Evolutionary conservation across 2,888 invertebrate genomes (phyloP).

Genomic region (Dicyrtoma fusca): DNA sequence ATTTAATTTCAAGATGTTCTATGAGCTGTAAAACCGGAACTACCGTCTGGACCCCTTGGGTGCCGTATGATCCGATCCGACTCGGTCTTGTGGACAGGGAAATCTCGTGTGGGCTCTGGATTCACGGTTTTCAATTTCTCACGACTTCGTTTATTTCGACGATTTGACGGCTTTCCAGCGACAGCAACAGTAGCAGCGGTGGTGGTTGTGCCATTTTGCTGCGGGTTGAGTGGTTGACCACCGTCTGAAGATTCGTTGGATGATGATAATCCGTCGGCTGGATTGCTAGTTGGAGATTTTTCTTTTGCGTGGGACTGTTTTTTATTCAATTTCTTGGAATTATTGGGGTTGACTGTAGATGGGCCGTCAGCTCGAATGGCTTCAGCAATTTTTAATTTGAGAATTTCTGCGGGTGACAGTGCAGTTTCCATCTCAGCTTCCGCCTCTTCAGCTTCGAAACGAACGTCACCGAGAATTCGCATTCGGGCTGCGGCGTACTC

Average conservation of each 20-base stretch:
- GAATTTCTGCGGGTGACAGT: conserved; percentile 47
- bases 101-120: conserved; percentile 41
- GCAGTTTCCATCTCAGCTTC: conserved; percentile 40
- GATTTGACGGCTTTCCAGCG: background rate
- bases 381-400: conserved; percentile 49
- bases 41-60: conserved; percentile 46
- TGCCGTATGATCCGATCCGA: conserved; percentile 44
- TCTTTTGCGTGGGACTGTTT: background rate
- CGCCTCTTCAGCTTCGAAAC: conserved; percentile 44
- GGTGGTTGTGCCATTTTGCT: background rate
- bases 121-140: conserved; percentile 43
- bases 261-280: too few species aligned
- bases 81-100: conserved; percentile 44
- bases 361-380: conserved; percentile 35
- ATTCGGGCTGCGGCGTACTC: conserved; percentile 91
- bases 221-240: too few species aligned
- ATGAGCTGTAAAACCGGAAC: conserved; percentile 35
- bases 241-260: too few species aligned
- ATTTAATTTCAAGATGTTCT: conserved; percentile 20
- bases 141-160: conserved; percentile 30
- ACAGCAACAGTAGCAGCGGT: background rate
- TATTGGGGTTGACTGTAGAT: background rate
- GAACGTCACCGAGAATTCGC: conserved; percentile 78
- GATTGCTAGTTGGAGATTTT: too few species aligned
- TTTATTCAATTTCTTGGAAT: background rate